Percentiles rank a stretch among this genome's conserved stretches.
Conservation (phyloP, 2,113 vertebrate species). For the Climacteris rufus region DNA sequence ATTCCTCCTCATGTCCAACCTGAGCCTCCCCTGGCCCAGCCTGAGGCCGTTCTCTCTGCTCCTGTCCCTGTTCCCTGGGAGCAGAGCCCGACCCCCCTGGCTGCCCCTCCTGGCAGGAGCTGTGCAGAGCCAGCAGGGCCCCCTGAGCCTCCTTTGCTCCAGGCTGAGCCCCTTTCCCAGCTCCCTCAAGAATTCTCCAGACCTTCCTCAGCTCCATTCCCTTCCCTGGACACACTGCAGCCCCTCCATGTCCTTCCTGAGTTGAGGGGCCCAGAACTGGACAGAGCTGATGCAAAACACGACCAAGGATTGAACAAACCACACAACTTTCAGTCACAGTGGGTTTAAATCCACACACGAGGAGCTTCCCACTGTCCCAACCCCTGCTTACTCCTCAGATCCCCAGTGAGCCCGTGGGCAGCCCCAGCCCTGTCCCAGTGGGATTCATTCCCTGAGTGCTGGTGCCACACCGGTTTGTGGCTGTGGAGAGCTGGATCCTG, state of each 20-base stretch:
- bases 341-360: not conserved
- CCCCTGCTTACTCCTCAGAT: not conserved
- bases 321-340: too few species aligned
- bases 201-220: not conserved
- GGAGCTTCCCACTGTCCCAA: not conserved
- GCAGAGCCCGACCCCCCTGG: accelerated
- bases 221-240: not conserved
- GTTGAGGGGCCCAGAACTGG: not conserved
- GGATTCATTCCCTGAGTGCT: accelerated
- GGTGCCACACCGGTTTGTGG: accelerated
- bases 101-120: not conserved
- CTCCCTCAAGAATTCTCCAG: not conserved
- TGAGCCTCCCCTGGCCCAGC: not conserved
- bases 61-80: not conserved
- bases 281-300: not conserved
- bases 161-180: not conserved
- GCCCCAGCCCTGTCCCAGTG: not conserved
- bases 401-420: accelerated
- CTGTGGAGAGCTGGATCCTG: accelerated
- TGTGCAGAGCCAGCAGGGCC: not conserved
- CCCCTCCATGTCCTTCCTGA: not conserved
- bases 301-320: not conserved
- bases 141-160: not conserved
- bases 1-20: accelerated
- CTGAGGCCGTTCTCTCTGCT: not conserved